Percentiles rank a stretch among this genome's conserved stretches.
Evolutionary conservation across 2,113 vertebrate species (phyloP).

Genomic region (Indicator indicator): DNA sequence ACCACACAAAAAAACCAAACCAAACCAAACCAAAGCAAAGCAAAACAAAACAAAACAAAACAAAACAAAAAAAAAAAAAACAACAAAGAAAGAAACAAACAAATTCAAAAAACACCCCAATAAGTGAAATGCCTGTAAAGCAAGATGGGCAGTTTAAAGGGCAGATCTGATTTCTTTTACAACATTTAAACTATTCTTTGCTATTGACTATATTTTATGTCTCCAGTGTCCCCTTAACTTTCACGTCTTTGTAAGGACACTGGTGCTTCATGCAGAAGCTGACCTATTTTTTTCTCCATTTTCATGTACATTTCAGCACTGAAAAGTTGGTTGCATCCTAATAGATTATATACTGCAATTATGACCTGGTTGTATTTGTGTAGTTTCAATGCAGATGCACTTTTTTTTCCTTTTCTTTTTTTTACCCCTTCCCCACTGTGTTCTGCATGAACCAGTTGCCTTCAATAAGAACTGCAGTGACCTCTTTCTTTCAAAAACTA

Average conservation of each 20-base stretch:
- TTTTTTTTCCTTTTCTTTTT: not conserved
- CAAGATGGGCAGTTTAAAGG: not conserved
- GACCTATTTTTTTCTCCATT: slow-evolving; percentile 29
- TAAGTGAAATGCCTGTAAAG: not conserved
- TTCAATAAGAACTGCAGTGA: slow-evolving; percentile 65
- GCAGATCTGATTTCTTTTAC: not conserved
- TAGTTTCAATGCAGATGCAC: slow-evolving; percentile 51
- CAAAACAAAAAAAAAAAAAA: no score
- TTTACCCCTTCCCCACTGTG: not conserved
- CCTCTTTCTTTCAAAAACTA: slow-evolving; percentile 76
- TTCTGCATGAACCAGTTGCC: slow-evolving; percentile 43
- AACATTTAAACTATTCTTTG: not conserved
- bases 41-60: no score
- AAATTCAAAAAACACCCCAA: no score
- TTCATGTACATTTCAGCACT: slow-evolving; percentile 34
- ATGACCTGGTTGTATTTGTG: slow-evolving; percentile 43
- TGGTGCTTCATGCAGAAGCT: not conserved
- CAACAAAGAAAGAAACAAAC: no score
- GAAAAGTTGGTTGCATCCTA: not conserved
- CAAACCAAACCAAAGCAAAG: no score
- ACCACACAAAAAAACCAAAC: no score
- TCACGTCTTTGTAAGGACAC: slow-evolving; percentile 1
- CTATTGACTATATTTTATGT: not conserved
- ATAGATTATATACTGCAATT: slow-evolving; percentile 17
- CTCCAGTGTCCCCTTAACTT: not conserved